Evolutionary conservation across 2,113 vertebrate species (phyloP).

Genomic region (Chaetodon auriga): DNA sequence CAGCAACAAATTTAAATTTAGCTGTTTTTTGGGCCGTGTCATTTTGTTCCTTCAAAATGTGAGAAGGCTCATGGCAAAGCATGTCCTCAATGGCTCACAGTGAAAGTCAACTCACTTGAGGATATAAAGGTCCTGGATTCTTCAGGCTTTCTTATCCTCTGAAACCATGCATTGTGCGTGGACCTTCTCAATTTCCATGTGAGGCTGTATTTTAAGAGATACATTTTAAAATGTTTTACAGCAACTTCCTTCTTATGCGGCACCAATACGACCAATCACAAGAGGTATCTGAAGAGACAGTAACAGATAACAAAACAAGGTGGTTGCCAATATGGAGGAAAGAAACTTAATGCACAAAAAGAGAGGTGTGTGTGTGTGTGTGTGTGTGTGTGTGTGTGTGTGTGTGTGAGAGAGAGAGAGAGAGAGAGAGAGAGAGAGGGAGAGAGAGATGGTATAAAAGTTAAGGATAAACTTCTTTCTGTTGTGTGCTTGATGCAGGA

Average conservation of each 20-base stretch:
- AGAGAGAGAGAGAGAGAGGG: not conserved
- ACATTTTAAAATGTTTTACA: slow-evolving; percentile 24
- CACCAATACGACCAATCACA: not conserved
- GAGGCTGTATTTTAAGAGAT: not conserved
- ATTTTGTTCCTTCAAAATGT: too few species aligned
- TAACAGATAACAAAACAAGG: not conserved
- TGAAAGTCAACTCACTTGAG: too few species aligned
- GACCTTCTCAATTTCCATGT: not conserved
- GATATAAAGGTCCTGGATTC: too few species aligned
- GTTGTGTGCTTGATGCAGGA: not conserved
- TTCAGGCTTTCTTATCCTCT: too few species aligned
- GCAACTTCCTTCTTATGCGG: not conserved
- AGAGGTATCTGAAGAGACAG: not conserved
- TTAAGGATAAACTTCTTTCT: not conserved
- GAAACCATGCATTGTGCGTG: not conserved
- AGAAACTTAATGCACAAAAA: not conserved
- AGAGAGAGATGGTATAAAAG: not conserved
- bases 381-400: not conserved
- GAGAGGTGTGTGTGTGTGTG: not conserved
- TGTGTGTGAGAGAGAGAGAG: not conserved
- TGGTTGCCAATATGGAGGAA: not conserved
- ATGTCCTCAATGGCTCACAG: too few species aligned
- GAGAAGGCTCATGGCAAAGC: too few species aligned
- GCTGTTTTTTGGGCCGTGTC: too few species aligned
- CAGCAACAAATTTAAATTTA: too few species aligned